Conservation (phyloP, 2,797 vertebrate species). For the Phyllotis vaccarum region DNA sequence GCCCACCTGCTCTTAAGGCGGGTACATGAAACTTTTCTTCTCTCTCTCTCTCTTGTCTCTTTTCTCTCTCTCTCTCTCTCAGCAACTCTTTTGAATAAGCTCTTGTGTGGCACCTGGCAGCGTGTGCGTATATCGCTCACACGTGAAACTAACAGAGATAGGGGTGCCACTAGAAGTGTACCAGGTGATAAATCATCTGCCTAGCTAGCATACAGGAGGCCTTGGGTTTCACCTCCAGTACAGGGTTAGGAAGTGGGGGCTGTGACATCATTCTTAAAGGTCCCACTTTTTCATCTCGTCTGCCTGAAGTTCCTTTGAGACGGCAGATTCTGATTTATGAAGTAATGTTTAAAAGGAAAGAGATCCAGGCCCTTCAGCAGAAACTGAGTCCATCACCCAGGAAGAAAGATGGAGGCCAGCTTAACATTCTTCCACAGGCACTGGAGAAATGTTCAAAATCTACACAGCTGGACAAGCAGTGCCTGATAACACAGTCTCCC, state of each 20-base stretch:
- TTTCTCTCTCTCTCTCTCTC: too few species aligned
- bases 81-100: too few species aligned
- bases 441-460: background rate
- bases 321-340: background rate
- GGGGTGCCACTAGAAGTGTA: background rate
- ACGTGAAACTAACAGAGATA: too few species aligned
- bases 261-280: too few species aligned
- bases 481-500: background rate
- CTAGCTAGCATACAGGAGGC: background rate
- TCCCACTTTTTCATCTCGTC: background rate
- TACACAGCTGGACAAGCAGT: fast-evolving
- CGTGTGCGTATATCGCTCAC: too few species aligned
- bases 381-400: background rate
- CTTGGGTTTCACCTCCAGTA: too few species aligned
- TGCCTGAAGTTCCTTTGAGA: background rate
- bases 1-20: too few species aligned
- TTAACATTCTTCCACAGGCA: background rate
- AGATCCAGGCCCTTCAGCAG: background rate
- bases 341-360: background rate
- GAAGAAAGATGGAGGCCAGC: background rate
- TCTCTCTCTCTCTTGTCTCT: too few species aligned
- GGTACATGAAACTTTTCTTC: too few species aligned
- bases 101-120: too few species aligned
- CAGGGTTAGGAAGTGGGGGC: background rate
- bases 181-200: background rate